Evolutionary conservation across 2,888 invertebrate species (phyloP).

Genomic region (Hyles lineata): DNA sequence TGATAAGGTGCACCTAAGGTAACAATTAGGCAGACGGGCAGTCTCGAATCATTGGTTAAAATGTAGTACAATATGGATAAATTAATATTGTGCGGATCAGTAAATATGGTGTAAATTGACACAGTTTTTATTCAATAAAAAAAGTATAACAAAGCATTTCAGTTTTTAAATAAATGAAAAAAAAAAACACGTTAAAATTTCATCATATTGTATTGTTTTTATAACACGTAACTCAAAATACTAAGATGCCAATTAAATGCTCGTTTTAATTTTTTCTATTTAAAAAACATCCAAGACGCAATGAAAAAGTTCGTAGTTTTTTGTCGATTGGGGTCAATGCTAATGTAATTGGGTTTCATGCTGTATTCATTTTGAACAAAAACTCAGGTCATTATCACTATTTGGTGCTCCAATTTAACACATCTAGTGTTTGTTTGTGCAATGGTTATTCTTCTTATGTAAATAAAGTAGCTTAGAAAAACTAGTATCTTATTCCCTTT

Average conservation of each 20-base stretch:
- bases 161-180: too few relatives aligned
- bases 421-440: not conserved
- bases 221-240: not conserved
- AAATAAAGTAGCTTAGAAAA: not conserved
- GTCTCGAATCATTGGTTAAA: too few relatives aligned
- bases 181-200: not conserved
- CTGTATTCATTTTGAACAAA: conserved; percentile 34
- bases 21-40: too few relatives aligned
- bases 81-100: too few relatives aligned
- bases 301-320: conserved; percentile 1
- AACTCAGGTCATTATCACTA: conserved; percentile 17
- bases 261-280: not conserved
- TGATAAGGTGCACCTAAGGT: too few relatives aligned
- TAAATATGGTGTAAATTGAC: too few relatives aligned
- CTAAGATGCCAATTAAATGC: not conserved
- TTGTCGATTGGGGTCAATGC: conserved; percentile 42
- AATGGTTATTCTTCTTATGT: not conserved
- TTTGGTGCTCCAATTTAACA: not conserved
- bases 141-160: too few relatives aligned
- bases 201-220: not conserved
- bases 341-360: conserved; percentile 38
- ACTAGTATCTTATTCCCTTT: too few relatives aligned
- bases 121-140: too few relatives aligned
- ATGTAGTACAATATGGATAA: too few relatives aligned
- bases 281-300: not conserved